phyloP scores from a whole-genome alignment of 2,888 invertebrate species.

The Globia sparganii region DNA sequence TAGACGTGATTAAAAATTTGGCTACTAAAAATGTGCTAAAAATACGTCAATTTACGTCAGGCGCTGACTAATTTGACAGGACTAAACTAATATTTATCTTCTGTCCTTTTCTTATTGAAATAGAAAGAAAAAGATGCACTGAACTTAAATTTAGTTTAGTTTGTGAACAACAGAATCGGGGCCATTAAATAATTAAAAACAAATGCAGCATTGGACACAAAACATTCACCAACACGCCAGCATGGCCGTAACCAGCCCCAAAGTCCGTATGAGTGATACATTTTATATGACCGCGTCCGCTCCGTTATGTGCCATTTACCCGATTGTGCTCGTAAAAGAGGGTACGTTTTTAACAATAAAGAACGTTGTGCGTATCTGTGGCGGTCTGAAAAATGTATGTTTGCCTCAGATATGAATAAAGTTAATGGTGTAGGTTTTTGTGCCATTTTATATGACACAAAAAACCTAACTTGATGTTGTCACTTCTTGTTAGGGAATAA shows the following conservation, averaged over 20 bases:
- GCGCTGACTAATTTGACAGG: no score
- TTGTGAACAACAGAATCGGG: no score
- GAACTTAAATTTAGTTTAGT: no score
- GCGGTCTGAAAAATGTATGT: constrained; percentile 51
- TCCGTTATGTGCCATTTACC: constrained; percentile 62
- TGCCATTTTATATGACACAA: not conserved
- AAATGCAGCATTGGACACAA: constrained; percentile 33
- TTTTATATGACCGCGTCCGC: constrained; percentile 64
- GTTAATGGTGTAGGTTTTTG: constrained; percentile 18
- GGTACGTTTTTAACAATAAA: constrained; percentile 68
- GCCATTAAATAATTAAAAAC: not conserved
- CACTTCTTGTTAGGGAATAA: not conserved
- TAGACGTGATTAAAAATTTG: no score
- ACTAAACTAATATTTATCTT: no score
- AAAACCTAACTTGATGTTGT: no score
- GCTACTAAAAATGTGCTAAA: no score
- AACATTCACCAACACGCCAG: constrained; percentile 20
- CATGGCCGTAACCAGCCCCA: constrained; percentile 9
- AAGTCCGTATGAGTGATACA: constrained; percentile 61
- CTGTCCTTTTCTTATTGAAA: no score
- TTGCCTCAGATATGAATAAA: constrained; percentile 54
- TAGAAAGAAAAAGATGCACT: no score
- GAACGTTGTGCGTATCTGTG: constrained; percentile 46
- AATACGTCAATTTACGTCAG: no score
- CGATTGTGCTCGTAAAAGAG: constrained; percentile 67